Percentiles rank a stretch among this genome's conserved stretches.
These are phyloP conservation scores for Colaptes auratus DNA, from an alignment of 2,113 vertebrate genomes.

Conservation along the genomic window DNA sequence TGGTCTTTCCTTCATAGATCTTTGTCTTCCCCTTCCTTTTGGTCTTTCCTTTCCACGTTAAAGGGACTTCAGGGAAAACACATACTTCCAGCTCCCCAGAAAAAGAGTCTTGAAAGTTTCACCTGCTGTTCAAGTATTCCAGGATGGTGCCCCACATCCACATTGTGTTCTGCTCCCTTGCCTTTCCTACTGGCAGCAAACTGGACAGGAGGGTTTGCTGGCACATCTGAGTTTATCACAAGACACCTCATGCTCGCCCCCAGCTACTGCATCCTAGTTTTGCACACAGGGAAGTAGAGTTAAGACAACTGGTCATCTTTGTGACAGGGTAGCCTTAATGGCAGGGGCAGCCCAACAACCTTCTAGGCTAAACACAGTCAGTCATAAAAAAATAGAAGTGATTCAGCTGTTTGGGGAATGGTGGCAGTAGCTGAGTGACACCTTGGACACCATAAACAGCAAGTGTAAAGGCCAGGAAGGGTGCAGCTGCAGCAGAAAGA, in stretches of 20 bases:
- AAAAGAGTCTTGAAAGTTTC: background rate
- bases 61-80: background rate
- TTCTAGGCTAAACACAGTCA: background rate
- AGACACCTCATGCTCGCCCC: fast-evolving
- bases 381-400: background rate
- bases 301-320: background rate
- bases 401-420: background rate
- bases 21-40: background rate
- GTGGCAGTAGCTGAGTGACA: background rate
- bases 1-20: background rate
- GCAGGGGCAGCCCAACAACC: background rate
- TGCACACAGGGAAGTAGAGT: background rate
- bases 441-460: background rate
- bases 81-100: background rate
- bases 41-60: no score
- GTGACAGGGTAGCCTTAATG: background rate
- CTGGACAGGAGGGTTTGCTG: background rate
- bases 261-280: background rate
- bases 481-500: background rate
- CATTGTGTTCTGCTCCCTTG: background rate
- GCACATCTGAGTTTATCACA: background rate
- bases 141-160: background rate
- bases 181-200: background rate
- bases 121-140: background rate
- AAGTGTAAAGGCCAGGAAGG: background rate